Conservation (phyloP, 1,140 invertebrate genomes). For the Drosophila nannoptera region DNA sequence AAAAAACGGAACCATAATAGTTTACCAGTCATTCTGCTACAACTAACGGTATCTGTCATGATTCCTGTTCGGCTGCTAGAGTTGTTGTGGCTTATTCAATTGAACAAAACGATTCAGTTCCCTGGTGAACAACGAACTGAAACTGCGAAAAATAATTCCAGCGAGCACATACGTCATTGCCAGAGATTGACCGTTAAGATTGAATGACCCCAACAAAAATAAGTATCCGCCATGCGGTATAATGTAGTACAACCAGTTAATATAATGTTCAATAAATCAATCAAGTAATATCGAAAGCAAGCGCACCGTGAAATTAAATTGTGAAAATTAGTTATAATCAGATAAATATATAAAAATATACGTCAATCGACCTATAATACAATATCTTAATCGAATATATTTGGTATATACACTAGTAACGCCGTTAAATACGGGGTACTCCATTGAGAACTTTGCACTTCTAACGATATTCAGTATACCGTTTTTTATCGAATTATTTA, state of each 20-base stretch:
- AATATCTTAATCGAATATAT: no score
- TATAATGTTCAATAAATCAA: no score
- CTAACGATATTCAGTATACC: constrained; percentile 20
- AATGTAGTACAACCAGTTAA: no score
- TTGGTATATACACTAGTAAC: not conserved
- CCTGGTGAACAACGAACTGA: not conserved
- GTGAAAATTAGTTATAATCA: no score
- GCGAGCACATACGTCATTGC: not conserved
- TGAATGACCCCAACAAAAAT: not conserved
- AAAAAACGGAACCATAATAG: no score
- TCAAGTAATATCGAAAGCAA: no score
- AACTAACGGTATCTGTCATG: constrained; percentile 41
- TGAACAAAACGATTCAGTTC: not conserved
- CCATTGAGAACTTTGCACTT: constrained; percentile 66
- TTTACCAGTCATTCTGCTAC: not conserved
- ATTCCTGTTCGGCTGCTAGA: constrained; percentile 5
- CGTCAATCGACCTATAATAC: no score
- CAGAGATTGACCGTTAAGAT: not conserved
- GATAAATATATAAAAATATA: no score
- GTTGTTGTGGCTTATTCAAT: not conserved
- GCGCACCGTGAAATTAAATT: no score
- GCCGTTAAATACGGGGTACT: not conserved
- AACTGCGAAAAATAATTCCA: not conserved
- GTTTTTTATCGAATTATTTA: not conserved
- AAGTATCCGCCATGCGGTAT: no score